Base-by-base conservation (phyloP, 2,797 vertebrate genomes). In the Rhinichthys osculus region DNA sequence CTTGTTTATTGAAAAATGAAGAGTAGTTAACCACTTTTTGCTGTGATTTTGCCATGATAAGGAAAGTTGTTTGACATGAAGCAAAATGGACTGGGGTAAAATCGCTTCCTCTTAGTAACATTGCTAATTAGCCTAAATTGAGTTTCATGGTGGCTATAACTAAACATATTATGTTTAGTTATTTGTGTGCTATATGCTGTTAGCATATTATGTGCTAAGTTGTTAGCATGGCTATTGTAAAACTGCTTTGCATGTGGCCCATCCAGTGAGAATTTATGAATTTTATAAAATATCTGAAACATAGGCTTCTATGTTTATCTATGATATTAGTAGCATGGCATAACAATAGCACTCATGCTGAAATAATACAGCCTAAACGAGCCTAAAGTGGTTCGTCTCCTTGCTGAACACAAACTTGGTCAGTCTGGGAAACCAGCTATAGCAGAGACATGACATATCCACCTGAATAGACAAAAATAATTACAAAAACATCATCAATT, bases 31-130 rank as follows among this genome's bases (percentile, higher is more conserved):
- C 17, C 30, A 40, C 13, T 54, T 27, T 52, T 54, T 70, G 35
- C 33, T 38, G 47, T 27, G 7, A 52, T 69, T 70, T 81, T 54
- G 50, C 33, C 80, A 71, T n/a, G 14, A 67, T 82, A 70, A 57
- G 16, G 44, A 50, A 73, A 30, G 4, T 52, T 73, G 38, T 42
- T 38, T 42, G 19, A 7, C 21, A 52, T 54, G 5, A 70, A 35
- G 21, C 64, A 54, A 52, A 70, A 54, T 57, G 4, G 7, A 13
- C 54, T 17, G 13, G 23, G 52, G 52, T 59, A 57, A 70, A 70
- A 57, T 71, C 3, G 10, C 33, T 35, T 40, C 8, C 47, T 5
- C 16, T 52, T 44, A 57, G 33, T 71, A 69, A 14, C 38, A 70
- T 42, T 40, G 47, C 13, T 54, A 35, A 81, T 69, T 81, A 70